A percentile compares a stretch with the other conserved stretches of the same genome.
These are phyloP conservation scores for Ispidina lecontei DNA, from an alignment of 2,797 vertebrate genomes.

Conservation along the genomic window DNA sequence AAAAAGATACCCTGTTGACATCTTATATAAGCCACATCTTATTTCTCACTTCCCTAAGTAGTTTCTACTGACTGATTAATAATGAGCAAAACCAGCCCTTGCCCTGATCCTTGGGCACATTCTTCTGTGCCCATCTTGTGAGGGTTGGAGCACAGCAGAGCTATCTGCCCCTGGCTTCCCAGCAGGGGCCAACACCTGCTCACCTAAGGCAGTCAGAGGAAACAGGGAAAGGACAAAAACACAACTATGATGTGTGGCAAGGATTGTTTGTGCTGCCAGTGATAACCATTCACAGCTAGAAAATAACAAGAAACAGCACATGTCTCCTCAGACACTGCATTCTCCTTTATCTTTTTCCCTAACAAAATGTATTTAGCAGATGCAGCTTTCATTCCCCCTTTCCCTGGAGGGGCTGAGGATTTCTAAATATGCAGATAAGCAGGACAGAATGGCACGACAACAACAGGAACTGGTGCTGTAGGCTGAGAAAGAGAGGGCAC, in stretches of 20 bases:
- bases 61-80: not conserved
- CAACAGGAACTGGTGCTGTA: not conserved
- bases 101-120: fast-evolving
- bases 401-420: not conserved
- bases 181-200: not conserved
- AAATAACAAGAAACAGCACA: not conserved
- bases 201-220: not conserved
- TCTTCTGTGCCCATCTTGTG: not conserved
- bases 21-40: too few species aligned
- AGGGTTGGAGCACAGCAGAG: not conserved
- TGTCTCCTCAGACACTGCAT: not conserved
- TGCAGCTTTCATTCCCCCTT: not conserved
- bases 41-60: too few species aligned
- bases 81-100: not conserved
- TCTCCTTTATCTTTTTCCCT: not conserved
- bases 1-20: too few species aligned
- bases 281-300: not conserved
- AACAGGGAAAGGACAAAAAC: not conserved
- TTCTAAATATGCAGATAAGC: not conserved
- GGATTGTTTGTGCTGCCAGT: not conserved
- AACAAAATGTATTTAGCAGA: not conserved
- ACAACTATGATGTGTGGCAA: fast-evolving
- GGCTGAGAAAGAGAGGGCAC: not conserved
- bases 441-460: not conserved
- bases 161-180: not conserved